phyloP scores from a whole-genome alignment of 2,888 invertebrate genomes.

The Sphaerophoria rueppellii region DNA sequence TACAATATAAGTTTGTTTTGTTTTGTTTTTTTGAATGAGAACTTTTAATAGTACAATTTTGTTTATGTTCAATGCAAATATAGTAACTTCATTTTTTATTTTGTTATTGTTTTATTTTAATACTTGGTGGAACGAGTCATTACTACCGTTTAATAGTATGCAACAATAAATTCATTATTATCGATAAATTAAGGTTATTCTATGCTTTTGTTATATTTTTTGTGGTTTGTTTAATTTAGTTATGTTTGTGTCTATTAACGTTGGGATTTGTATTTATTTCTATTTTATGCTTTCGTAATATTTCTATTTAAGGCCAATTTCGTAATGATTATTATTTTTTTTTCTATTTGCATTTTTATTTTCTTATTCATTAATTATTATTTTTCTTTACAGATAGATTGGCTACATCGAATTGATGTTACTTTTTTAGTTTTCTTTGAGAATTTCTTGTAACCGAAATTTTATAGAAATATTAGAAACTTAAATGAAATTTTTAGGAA shows the following conservation, averaged over 20 bases:
- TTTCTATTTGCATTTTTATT: constrained; percentile 26
- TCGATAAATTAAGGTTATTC: constrained; percentile 68
- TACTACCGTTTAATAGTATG: constrained; percentile 68
- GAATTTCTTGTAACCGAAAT: constrained; percentile 47
- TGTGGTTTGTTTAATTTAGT: constrained; percentile 20
- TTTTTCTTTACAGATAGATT: constrained; percentile 48
- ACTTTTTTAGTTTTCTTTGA: constrained; percentile 22
- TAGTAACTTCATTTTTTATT: constrained; percentile 64
- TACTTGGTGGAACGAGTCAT: constrained; percentile 71
- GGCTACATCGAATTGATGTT: constrained; percentile 60
- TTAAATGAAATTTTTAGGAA: constrained; percentile 50
- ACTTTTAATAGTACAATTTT: constrained; percentile 43
- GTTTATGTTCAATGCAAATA: constrained; percentile 63
- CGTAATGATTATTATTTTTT: constrained; percentile 42
- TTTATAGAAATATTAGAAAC: constrained; percentile 62
- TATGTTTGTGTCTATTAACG: constrained; percentile 55
- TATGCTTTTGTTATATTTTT: constrained; percentile 42
- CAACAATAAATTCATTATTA: constrained; percentile 70
- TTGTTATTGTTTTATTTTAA: constrained; percentile 49
- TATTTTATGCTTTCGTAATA: constrained; percentile 43
- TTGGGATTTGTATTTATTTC: constrained; percentile 60
- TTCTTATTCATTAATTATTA: not conserved
- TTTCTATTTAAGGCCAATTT: constrained; percentile 72
- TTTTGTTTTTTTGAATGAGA: constrained; percentile 40
- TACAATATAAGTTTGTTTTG: constrained; percentile 56